These are phyloP conservation scores for Lithobates sylvaticus DNA, from an alignment of 2,797 vertebrate genomes.

Conservation along the genomic window DNA sequence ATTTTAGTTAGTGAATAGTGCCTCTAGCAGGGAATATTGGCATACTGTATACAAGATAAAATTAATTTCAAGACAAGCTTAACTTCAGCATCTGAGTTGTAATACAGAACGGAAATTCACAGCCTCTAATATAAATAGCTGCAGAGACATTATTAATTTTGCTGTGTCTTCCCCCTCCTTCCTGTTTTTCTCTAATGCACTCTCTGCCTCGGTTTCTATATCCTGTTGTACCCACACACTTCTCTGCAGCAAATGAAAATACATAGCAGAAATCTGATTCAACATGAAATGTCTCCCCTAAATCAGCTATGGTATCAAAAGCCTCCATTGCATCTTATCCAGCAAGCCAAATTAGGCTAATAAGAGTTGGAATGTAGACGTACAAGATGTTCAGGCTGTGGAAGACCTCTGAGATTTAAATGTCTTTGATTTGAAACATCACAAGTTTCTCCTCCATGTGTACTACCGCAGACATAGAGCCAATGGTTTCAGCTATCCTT, in stretches of 20 bases:
- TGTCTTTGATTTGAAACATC: constrained; percentile 51
- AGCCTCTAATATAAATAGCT: constrained; percentile 40
- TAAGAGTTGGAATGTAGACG: constrained; percentile 42
- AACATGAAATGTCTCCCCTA: constrained; percentile 42
- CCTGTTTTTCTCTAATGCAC: constrained; percentile 46
- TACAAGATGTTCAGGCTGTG: constrained; percentile 43
- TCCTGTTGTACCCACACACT: constrained; percentile 43
- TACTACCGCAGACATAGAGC: constrained; percentile 26
- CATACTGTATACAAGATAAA: constrained; percentile 30
- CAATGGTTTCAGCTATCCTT: constrained; percentile 27
- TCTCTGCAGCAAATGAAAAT: constrained; percentile 13
- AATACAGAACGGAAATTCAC: constrained; percentile 42
- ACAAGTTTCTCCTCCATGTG: constrained; percentile 30
- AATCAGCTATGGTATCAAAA: constrained; percentile 39
- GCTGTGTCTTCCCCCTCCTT: constrained; percentile 37
- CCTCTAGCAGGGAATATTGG: constrained; percentile 39
- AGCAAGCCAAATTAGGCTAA: constrained; percentile 49
- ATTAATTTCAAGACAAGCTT: constrained; percentile 34
- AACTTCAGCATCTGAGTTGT: constrained; percentile 26
- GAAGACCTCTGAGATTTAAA: constrained; percentile 56
- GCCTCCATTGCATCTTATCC: constrained; percentile 37
- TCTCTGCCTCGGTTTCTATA: constrained; percentile 23
- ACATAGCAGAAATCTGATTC: constrained; percentile 24
- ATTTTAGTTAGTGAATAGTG: constrained; percentile 30
- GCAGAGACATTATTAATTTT: constrained; percentile 44